phyloP scores from a whole-genome alignment of 2,888 invertebrate genomes.

The Mythimna loreyi region DNA sequence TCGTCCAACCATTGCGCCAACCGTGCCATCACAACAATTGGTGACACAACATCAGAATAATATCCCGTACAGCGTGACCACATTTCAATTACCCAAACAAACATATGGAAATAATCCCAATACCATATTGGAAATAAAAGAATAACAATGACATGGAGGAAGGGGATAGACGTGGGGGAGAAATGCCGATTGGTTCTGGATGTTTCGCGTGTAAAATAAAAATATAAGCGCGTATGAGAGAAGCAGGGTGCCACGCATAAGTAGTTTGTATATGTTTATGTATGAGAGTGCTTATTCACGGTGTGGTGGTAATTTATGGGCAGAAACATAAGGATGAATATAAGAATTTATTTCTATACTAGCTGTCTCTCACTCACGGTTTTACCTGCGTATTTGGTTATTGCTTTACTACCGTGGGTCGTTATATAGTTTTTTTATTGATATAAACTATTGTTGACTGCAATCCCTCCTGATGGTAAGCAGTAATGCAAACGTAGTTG shows the following conservation, averaged over 20 bases:
- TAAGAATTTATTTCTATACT: slow-evolving; percentile 7
- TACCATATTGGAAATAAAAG: slow-evolving; percentile 64
- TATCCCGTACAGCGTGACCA: slow-evolving; percentile 34
- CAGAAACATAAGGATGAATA: slow-evolving; percentile 12
- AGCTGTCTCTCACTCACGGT: neutral
- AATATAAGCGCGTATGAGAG: slow-evolving; percentile 39
- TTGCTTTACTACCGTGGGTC: no score
- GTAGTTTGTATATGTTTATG: slow-evolving; percentile 52
- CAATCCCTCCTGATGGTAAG: no score
- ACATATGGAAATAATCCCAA: slow-evolving; percentile 69
- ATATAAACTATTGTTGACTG: no score
- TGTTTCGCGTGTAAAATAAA: slow-evolving; percentile 55
- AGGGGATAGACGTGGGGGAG: slow-evolving; percentile 51
- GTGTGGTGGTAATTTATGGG: slow-evolving; percentile 41
- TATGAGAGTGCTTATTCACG: slow-evolving; percentile 36
- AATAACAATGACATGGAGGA: slow-evolving; percentile 61
- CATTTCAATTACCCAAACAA: slow-evolving; percentile 64
- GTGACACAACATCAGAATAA: slow-evolving; percentile 4
- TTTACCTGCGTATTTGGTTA: no score
- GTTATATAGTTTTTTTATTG: no score
- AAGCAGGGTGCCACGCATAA: slow-evolving; percentile 30
- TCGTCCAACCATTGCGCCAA: no score
- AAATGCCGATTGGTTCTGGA: slow-evolving; percentile 54
- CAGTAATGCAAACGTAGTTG: no score
- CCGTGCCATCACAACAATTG: neutral